Percentiles rank a stretch among this genome's conserved stretches.
These are phyloP conservation scores for Trichonephila clavipes DNA, from an alignment of 1,140 invertebrate species.

Conservation along the genomic window DNA sequence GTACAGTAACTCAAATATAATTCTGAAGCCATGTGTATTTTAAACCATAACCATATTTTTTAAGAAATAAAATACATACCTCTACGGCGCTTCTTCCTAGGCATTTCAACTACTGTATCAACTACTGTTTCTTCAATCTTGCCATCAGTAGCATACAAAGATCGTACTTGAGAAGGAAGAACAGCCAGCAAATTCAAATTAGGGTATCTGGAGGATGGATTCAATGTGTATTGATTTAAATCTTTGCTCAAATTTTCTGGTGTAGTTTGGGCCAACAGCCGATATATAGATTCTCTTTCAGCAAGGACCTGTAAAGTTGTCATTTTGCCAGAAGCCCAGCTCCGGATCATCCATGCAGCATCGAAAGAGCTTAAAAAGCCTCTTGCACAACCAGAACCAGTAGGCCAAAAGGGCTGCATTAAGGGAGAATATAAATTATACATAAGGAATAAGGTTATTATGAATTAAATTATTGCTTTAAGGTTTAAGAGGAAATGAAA, in stretches of 20 bases:
- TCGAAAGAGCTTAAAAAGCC: slow-evolving; percentile 98
- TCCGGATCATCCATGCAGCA: slow-evolving; percentile 95
- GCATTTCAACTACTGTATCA: slow-evolving; percentile 79
- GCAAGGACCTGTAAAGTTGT: slow-evolving; percentile 85
- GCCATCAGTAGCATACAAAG: slow-evolving; percentile 80
- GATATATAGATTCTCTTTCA: slow-evolving; percentile 96
- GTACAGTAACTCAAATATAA: too few species aligned
- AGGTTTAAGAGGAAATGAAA: too few species aligned
- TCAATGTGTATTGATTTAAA: slow-evolving; percentile 92
- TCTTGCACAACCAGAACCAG: slow-evolving; percentile 97
- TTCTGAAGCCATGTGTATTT: too few species aligned
- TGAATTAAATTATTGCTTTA: too few species aligned
- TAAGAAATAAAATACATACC: neutral
- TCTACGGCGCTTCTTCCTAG: slow-evolving; percentile 75
- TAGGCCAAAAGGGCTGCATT: slow-evolving; percentile 97
- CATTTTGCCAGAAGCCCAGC: slow-evolving; percentile 86
- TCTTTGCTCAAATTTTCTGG: slow-evolving; percentile 97
- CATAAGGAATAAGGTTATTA: too few species aligned
- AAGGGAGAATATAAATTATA: slow-evolving; percentile 46
- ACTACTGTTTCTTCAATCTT: slow-evolving; percentile 79
- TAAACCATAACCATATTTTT: too few species aligned
- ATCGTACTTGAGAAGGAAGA: slow-evolving; percentile 85
- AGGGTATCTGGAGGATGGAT: slow-evolving; percentile 88
- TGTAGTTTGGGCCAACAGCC: slow-evolving; percentile 94
- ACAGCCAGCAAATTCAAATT: slow-evolving; percentile 84